Conservation (phyloP, 2,797 vertebrate genomes). For the Tokudaia tokunoshimensis region DNA sequence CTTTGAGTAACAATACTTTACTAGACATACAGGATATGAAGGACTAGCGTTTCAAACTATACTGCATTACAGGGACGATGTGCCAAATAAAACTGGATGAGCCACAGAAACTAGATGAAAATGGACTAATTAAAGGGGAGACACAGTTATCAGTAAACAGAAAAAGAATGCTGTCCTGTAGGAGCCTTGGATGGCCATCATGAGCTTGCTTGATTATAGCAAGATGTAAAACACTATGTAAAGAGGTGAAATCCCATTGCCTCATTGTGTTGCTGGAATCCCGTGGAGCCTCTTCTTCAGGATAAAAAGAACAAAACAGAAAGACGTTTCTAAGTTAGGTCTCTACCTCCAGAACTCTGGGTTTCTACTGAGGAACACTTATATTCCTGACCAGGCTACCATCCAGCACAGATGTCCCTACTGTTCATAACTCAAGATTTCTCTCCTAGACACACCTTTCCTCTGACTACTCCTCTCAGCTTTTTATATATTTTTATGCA, state of each 20-base stretch:
- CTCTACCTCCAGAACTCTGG: not conserved
- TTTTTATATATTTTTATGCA: not conserved
- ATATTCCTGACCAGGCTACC: not conserved
- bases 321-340: not conserved
- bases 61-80: not conserved
- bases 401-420: not conserved
- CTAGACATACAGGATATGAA: not conserved
- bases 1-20: not conserved
- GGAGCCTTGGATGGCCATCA: not conserved
- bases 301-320: constrained; percentile 5
- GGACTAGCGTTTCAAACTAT: not conserved
- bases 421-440: not conserved
- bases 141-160: not conserved
- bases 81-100: not conserved
- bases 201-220: constrained; percentile 5
- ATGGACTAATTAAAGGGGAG: not conserved
- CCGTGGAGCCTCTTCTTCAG: not conserved
- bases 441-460: not conserved
- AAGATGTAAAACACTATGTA: not conserved
- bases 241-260: not conserved
- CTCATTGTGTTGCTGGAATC: not conserved
- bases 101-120: not conserved
- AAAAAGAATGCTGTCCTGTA: not conserved
- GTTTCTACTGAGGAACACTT: not conserved
- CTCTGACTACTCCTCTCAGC: not conserved